A percentile compares a stretch with the other conserved stretches of the same genome.
Evolutionary conservation across 2,797 vertebrate species (phyloP).

Genomic region (Presbytis comata): DNA sequence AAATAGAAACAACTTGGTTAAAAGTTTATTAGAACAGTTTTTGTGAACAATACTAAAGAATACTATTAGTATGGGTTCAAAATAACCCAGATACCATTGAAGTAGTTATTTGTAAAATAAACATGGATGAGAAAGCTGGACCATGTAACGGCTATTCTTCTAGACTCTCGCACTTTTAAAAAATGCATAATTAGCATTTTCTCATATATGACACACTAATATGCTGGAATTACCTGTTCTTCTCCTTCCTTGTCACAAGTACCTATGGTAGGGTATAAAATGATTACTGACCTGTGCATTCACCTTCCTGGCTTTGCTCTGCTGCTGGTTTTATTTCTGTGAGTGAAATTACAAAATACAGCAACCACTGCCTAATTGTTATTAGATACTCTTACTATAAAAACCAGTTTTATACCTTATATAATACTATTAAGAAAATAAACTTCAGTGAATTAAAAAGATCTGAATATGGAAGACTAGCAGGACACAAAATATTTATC

Average conservation of each 20-base stretch:
- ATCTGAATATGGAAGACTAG: not conserved
- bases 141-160: not conserved
- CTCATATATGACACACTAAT: not conserved
- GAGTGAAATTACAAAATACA: slow-evolving; percentile 22
- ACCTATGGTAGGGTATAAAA: not conserved
- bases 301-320: not conserved
- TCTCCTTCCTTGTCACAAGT: not conserved
- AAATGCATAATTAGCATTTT: not conserved
- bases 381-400: not conserved
- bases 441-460: not conserved
- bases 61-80: not conserved
- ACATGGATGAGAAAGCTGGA: not conserved
- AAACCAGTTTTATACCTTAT: not conserved
- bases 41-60: not conserved
- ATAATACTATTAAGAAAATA: not conserved
- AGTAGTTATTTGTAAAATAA: slow-evolving; percentile 12
- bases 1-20: not conserved
- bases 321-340: not conserved
- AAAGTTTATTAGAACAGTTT: not conserved
- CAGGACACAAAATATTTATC: not conserved
- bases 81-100: not conserved
- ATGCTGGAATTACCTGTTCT: not conserved
- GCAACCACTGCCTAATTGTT: not conserved
- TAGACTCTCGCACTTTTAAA: not conserved
- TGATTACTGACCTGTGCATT: not conserved